Base-by-base conservation (phyloP, 2,113 vertebrate species). In the Neomonachus schauinslandi region DNA sequence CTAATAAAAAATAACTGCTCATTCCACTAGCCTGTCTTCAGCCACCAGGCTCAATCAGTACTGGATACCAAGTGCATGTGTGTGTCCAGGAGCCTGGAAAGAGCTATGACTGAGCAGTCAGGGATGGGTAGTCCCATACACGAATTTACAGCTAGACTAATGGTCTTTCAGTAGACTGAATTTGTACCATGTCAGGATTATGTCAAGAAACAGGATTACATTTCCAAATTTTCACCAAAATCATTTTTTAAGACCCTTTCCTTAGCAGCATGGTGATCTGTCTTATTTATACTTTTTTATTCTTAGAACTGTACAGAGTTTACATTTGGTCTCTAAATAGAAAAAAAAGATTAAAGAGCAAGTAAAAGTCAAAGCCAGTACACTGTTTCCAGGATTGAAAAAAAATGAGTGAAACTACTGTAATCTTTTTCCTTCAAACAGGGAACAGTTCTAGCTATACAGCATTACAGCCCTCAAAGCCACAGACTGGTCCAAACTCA, bases 241-340 rank as follows among this genome's bases (percentile, higher is more conserved):
- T 76, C 26, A 85, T 94, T 87, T 36, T 86, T 89, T 95, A 95
- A 97, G 36, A 81, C 79, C 85, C 57, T 49, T 95, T 67, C 77
- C 63, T 92, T 69, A 86, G 59, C 39, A 91, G 39, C 53, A 74
- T 55, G 21, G 33, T 69, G 26, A 69, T 87, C 69, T 92, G 11
- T 18, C 69, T 81, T 90, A 80, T 76, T 90, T 81, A 92, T 28
- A 87, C n/a, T 84, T 49, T 87, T 95, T 96, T 97, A 96, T 93
- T 96, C 86, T 97, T 96, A 95, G 79, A 94, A 90, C 36, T 88
- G 63, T 46, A 57, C 93, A 92, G 81, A 51, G 65, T 94, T 98
- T 96, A 98, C 91, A 97, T 96, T 97, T 94, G 95, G 87, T 96
- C 91, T 83, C 51, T 49, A 85, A 97, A 98, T 49, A 97, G 89